phyloP scores from a whole-genome alignment of 1,140 invertebrate genomes.

The Penaeus indicus region DNA sequence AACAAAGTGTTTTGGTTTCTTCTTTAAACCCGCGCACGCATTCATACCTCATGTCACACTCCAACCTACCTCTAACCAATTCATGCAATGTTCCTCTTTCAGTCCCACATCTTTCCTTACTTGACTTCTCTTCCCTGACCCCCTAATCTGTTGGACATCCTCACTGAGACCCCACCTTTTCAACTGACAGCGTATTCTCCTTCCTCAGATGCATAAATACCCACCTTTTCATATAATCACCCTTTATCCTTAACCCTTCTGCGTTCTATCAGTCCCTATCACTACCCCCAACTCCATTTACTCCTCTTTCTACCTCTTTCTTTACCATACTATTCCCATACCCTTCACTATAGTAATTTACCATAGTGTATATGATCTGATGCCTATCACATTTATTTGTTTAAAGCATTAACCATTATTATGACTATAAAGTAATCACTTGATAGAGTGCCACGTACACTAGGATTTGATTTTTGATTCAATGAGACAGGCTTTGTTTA shows the following conservation, averaged over 20 bases:
- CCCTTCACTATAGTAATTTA: not conserved
- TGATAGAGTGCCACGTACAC: too few species aligned
- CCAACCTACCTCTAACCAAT: too few species aligned
- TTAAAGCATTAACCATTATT: too few species aligned
- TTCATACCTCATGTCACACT: too few species aligned
- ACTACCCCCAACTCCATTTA: not conserved
- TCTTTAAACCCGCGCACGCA: too few species aligned
- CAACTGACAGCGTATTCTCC: not conserved
- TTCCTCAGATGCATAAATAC: not conserved
- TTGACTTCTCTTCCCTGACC: not conserved
- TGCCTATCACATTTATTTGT: too few species aligned
- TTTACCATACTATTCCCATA: not conserved
- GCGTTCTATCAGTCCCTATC: not conserved
- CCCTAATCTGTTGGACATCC: not conserved
- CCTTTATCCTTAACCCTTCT: not conserved
- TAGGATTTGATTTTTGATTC: too few species aligned
- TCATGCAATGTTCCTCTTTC: not conserved
- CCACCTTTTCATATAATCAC: not conserved
- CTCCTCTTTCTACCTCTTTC: not conserved
- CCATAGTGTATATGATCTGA: too few species aligned
- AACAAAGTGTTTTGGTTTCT: too few species aligned
- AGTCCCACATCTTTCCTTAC: not conserved
- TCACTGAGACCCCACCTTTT: too few species aligned
- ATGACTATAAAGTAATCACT: too few species aligned
- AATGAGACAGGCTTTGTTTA: too few species aligned